Percentiles rank a stretch among this genome's conserved stretches.
These are phyloP conservation scores for Lophius piscatorius DNA, from an alignment of 2,113 vertebrate genomes.

Conservation along the genomic window DNA sequence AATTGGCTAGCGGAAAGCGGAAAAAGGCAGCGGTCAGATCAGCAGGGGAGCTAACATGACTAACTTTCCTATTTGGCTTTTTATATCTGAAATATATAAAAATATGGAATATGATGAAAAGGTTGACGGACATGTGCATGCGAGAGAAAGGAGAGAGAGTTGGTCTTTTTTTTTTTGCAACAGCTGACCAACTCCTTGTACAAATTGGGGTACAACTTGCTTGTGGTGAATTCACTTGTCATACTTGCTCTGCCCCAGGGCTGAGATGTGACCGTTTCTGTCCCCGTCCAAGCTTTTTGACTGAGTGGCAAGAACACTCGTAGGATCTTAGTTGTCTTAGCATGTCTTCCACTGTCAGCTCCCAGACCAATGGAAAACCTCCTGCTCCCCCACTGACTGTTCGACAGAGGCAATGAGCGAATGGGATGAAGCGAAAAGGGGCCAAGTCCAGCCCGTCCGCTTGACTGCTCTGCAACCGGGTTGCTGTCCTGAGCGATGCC, in stretches of 20 bases:
- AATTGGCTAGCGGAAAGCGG: conserved; percentile 71
- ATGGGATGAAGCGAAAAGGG: conserved; percentile 56
- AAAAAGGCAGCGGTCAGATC: conserved; percentile 49
- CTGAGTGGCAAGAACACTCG: conserved; percentile 20
- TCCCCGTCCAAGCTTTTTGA: conserved; percentile 19
- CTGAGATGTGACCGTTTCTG: conserved; percentile 38
- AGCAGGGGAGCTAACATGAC: conserved; percentile 40
- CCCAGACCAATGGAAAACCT: conserved; percentile 43
- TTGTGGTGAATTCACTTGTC: conserved; percentile 35
- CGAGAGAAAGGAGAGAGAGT: background rate
- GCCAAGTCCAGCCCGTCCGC: conserved; percentile 53
- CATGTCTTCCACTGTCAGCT: conserved; percentile 38
- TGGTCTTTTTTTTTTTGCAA: conserved; percentile 13
- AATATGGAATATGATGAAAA: conserved; percentile 9
- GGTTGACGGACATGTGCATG: background rate
- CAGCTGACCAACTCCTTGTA: conserved; percentile 53
- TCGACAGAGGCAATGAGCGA: conserved; percentile 52
- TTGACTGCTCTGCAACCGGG: conserved; percentile 66
- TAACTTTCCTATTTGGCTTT: conserved; percentile 1
- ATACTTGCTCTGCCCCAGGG: conserved; percentile 36
- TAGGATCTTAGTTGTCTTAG: conserved; percentile 47
- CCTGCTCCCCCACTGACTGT: conserved; percentile 20
- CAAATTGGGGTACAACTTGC: conserved; percentile 38
- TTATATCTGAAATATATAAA: conserved; percentile 2
- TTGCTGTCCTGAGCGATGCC: conserved; percentile 56